Evolutionary conservation across 2,888 invertebrate genomes (phyloP).

Genomic region (Lasioglossum figueresi): DNA sequence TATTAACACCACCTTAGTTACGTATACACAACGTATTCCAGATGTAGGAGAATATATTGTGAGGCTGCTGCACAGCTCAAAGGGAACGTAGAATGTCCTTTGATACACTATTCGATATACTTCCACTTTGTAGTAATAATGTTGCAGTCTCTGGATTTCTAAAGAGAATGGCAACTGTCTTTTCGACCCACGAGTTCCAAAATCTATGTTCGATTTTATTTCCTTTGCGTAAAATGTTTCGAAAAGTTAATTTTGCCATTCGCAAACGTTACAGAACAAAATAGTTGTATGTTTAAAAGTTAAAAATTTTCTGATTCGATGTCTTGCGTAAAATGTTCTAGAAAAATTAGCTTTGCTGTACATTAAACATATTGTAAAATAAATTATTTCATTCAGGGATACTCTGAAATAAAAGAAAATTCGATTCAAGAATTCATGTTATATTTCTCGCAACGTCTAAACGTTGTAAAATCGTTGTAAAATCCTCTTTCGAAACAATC

Average conservation of each 20-base stretch:
- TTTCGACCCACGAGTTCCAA: not conserved
- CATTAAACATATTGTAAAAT: not conserved
- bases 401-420: not conserved
- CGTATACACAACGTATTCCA: not conserved
- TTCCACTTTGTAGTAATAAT: not conserved
- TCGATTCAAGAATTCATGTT: not conserved
- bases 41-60: not conserved
- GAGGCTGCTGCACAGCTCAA: not conserved
- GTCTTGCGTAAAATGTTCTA: not conserved
- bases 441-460: not conserved
- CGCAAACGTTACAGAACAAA: not conserved
- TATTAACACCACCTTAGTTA: not conserved
- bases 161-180: not conserved
- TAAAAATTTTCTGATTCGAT: not conserved
- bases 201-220: not conserved
- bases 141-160: not conserved
- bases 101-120: not conserved
- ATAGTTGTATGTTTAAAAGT: not conserved
- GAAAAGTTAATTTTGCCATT: not conserved
- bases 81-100: not conserved
- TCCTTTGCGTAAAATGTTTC: not conserved
- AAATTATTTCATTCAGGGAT: not conserved
- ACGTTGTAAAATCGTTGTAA: not conserved
- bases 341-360: not conserved
- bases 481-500: not conserved